phyloP scores from a whole-genome alignment of 2,888 invertebrate genomes.

The Melinopterus prodromus region DNA sequence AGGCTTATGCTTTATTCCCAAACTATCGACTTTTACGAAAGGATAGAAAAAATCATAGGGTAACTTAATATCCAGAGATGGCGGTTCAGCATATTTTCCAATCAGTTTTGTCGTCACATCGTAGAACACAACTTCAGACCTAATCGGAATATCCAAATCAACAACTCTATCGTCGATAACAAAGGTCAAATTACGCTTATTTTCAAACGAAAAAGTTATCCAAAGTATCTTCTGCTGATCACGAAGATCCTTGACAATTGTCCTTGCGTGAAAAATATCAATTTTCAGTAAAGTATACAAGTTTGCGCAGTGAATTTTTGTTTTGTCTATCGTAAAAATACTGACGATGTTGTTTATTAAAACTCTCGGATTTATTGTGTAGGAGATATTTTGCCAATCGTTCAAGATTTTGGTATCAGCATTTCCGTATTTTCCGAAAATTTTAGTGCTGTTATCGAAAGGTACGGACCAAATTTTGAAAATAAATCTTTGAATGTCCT shows the following conservation, averaged over 20 bases:
- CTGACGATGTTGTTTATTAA: constrained; percentile 50
- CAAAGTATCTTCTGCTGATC: constrained; percentile 57
- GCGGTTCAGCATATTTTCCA: constrained; percentile 63
- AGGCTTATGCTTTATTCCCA: not conserved
- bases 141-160: constrained; percentile 44
- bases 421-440: constrained; percentile 63
- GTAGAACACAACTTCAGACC: constrained; percentile 53
- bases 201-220: constrained; percentile 47
- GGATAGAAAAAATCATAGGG: constrained; percentile 74
- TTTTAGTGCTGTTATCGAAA: constrained; percentile 50
- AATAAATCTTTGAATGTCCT: constrained; percentile 52
- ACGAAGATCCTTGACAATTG: constrained; percentile 50
- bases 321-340: constrained; percentile 53
- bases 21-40: constrained; percentile 56
- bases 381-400: constrained; percentile 63
- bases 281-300: constrained; percentile 56
- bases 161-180: constrained; percentile 35
- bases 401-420: constrained; percentile 56
- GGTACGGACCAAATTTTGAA: constrained; percentile 50
- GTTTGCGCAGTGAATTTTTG: constrained; percentile 54
- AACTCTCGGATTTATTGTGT: constrained; percentile 51
- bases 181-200: constrained; percentile 27
- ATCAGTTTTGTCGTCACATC: constrained; percentile 63
- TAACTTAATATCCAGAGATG: constrained; percentile 64
- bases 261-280: constrained; percentile 61